Evolutionary conservation across 2,113 vertebrate species (phyloP), one percentile per base, ranked within the genome.

Genomic region (Apodemus speciosus): DNA sequence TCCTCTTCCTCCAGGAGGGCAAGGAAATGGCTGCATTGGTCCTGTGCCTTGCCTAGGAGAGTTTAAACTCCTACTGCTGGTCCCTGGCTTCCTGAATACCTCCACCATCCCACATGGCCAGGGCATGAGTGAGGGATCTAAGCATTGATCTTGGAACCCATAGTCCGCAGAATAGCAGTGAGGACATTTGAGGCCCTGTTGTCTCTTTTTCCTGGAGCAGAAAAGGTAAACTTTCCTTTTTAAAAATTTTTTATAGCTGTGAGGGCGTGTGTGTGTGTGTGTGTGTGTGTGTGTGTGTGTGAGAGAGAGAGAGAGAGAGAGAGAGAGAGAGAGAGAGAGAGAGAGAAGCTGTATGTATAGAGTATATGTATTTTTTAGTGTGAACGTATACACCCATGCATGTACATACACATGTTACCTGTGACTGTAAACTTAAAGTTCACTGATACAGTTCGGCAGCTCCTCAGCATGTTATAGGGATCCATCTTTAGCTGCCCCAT

Each of bases 1-100:
- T 14, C 6, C 4, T 75, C 21, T 58, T 83, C 60, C 13, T 93
- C 16, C 0, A 66, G 53, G 40, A 21, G 10, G 35, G 16, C 4
- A n/a, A 86, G n/a, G 51, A 25, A 21, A 27, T 51, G 58, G 77
- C 35, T 38, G 11, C 2, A 0, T 10, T 9, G 14, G 46, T 66
- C 13, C 5, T 0, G 0, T 6, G 10, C 0, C 0, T 2, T 53
- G 43, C 14, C 72, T 30, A 18, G 20, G 23, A 83, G 53, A 32
- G 68, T n/a, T 2, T 4, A 60, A 14, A 21, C 35, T 58, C 2
- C 8, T 7, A 18, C 27, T 88, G 1, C 3, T 43, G 9, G 1
- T 25, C 64, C 46, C 16, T 23, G 35, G 27, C 56, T 8, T 35
- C 0, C 0, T n/a, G 49, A 9, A 16, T 21, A 10, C 2, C 38